Conservation (phyloP, 1,140 invertebrate species). For the Drosophila gunungcola region DNA sequence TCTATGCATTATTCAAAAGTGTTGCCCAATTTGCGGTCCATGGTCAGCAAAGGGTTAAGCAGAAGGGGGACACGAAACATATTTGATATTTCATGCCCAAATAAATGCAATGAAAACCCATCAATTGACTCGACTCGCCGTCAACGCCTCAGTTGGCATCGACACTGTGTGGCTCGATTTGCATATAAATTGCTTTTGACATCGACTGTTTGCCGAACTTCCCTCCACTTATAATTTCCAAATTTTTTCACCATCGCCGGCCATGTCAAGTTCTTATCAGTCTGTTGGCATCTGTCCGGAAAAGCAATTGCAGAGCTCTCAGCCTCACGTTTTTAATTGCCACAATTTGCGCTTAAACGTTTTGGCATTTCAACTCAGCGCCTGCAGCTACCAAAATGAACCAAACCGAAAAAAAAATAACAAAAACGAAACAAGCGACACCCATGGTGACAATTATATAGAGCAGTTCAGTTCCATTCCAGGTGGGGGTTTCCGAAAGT, state of each 20-base stretch:
- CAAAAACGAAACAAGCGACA: slow-evolving; percentile 52
- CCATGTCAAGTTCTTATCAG: slow-evolving; percentile 71
- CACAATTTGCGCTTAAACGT: slow-evolving; percentile 78
- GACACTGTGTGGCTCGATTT: slow-evolving; percentile 57
- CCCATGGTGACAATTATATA: slow-evolving; percentile 82
- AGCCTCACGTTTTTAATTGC: slow-evolving; percentile 66
- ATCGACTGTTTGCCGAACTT: slow-evolving; percentile 48
- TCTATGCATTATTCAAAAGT: slow-evolving; percentile 83
- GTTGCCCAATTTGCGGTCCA: slow-evolving; percentile 33
- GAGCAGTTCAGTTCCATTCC: slow-evolving; percentile 24
- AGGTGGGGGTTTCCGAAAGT: slow-evolving; percentile 9
- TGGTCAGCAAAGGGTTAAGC: slow-evolving; percentile 65
- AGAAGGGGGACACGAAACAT: slow-evolving; percentile 33
- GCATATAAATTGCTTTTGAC: slow-evolving; percentile 82
- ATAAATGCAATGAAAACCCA: slow-evolving; percentile 82
- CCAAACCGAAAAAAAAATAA: neutral
- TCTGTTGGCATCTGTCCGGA: slow-evolving; percentile 67
- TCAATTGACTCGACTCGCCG: slow-evolving; percentile 71
- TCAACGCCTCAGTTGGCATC: slow-evolving; percentile 50
- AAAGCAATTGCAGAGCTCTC: slow-evolving; percentile 56
- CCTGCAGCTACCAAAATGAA: slow-evolving; percentile 35
- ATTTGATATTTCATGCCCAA: slow-evolving; percentile 78
- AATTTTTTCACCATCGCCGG: slow-evolving; percentile 30
- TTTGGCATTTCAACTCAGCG: slow-evolving; percentile 67
- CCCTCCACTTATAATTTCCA: slow-evolving; percentile 27